Conservation (phyloP, 2,888 invertebrate species). For the Ditula angustiorana region DNA sequence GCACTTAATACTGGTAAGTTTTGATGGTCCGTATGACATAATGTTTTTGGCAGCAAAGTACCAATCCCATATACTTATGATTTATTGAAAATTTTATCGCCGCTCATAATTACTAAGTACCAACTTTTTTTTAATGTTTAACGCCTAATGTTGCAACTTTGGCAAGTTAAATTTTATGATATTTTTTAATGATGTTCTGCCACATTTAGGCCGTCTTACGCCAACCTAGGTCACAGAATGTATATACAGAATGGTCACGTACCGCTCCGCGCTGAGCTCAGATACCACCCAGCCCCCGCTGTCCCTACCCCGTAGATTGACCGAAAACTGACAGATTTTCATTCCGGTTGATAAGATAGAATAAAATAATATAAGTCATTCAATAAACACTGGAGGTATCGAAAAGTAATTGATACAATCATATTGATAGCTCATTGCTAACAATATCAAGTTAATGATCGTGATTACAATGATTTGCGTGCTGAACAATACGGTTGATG, state of each 20-base stretch:
- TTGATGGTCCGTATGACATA: constrained; percentile 26
- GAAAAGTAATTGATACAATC: constrained; percentile 3
- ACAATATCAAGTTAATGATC: constrained; percentile 30
- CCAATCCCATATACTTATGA: neutral
- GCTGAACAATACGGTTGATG: constrained; percentile 50
- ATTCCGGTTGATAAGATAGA: too few species aligned
- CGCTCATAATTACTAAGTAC: neutral
- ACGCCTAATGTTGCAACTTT: neutral
- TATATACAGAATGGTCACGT: too few species aligned
- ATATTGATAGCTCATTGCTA: constrained; percentile 25
- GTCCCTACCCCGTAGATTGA: too few species aligned
- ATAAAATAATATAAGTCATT: too few species aligned
- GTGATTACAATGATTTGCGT: constrained; percentile 38
- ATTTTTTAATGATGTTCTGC: neutral
- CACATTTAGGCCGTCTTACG: too few species aligned
- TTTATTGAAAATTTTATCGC: neutral
- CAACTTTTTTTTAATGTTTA: neutral
- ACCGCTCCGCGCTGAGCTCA: too few species aligned
- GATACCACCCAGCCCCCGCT: too few species aligned
- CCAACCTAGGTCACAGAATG: too few species aligned
- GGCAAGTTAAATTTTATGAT: neutral
- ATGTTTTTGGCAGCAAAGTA: constrained; percentile 3
- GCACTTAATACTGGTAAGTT: neutral
- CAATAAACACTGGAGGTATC: neutral
- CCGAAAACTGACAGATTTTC: too few species aligned